Base-by-base conservation (phyloP, 2,888 invertebrate species). In the Timandra comae region DNA sequence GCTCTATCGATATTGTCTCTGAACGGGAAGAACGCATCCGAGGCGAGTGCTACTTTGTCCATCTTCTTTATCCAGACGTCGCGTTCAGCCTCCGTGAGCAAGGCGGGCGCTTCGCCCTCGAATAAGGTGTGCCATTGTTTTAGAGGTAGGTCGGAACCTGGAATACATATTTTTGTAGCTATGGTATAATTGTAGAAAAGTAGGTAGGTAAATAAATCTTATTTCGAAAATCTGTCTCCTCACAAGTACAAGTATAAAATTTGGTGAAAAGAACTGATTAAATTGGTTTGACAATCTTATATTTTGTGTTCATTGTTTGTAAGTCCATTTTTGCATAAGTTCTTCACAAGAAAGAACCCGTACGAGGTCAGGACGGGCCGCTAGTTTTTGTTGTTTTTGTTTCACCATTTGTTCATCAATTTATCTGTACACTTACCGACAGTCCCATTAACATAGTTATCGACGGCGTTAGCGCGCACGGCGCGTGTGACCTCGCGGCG, bases 1-100 rank as follows among this genome's bases (percentile, higher is more conserved):
- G 98, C 97, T 46, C 98, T 88, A 68, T 99, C 98, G 34, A 99
- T 93, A 63, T 98, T 99, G 67, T 99, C 99, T 49, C 98, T 88
- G 89, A 99, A 99, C 13, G 99, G 99, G 86, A 99, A 98, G 88
- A 99, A 99, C 0, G 98, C 99, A 78, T 99, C 99, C 0, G 98
- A 98, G 8, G 95, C 95, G 11, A 99, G 87, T 2, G 95, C 93
- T 16, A 96, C 95, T 12, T 91, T 91, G 41, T 88, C 90, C 57
- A 97, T 78, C 69, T 90, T 85, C 33, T 78, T 80, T 12, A 91
- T 62, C 95, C 95, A 96, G 2, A 88, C 88, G 0, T 78, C 68
- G 38, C 89, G 89, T 49, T 94, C 92, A 22, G 84, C 75, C 27
- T 89, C 87, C 0, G 92, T 91, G 11, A 97, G 82, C 27, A 89